A percentile compares a stretch with the other conserved stretches of the same genome.
phyloP scores from a whole-genome alignment of 2,888 invertebrate species.

The Coelinius sp. region DNA sequence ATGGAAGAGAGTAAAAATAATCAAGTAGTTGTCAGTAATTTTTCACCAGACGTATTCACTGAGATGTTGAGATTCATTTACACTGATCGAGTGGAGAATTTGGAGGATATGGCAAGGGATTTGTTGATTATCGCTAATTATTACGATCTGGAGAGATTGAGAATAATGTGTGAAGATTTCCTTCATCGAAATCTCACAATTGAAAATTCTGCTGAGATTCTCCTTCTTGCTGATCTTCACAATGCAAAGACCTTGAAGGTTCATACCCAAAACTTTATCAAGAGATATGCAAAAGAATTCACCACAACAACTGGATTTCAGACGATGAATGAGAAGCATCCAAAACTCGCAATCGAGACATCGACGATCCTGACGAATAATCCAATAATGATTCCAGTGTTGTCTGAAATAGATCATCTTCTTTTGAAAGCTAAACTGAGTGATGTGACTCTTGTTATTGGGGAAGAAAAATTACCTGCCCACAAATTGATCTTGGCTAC shows the following conservation, averaged over 20 bases:
- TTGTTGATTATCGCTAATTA: not conserved
- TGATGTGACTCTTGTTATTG: not conserved
- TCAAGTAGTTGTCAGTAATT: not conserved
- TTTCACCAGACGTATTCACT: not conserved
- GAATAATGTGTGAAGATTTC: not conserved
- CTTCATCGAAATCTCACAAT: not conserved
- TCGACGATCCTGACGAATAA: not conserved
- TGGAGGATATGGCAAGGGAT: not conserved
- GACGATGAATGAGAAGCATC: not conserved
- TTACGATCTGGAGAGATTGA: not conserved
- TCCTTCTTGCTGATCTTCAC: not conserved
- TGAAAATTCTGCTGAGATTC: not conserved
- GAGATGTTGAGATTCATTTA: not conserved
- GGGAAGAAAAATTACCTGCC: not conserved
- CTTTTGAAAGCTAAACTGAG: not conserved
- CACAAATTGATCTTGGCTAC: constrained; percentile 8
- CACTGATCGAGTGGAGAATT: not conserved
- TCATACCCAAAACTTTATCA: not conserved
- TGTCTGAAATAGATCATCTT: not conserved
- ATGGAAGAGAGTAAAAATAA: not conserved
- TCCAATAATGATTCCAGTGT: not conserved
- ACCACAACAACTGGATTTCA: not conserved
- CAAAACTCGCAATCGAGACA: not conserved
- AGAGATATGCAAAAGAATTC: not conserved
- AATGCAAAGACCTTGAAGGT: not conserved